A percentile compares a stretch with the other conserved stretches of the same genome.
Evolutionary conservation across 2,113 vertebrate genomes (phyloP).

Genomic region (Suricata suricatta): DNA sequence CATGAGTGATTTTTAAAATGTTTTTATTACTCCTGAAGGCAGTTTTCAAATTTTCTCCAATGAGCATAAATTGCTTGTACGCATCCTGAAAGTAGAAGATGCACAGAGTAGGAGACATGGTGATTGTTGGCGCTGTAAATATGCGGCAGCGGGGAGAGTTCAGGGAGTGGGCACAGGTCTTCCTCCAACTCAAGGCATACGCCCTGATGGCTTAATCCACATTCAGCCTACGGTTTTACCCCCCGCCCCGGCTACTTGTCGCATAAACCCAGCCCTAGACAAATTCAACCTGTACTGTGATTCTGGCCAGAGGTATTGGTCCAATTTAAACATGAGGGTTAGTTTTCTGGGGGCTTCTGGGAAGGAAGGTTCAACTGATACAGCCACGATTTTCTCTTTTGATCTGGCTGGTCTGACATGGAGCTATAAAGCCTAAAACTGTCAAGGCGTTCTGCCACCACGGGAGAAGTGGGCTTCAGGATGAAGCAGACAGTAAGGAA

Average conservation of each 20-base stretch:
- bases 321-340: background rate
- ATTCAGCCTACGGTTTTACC: background rate
- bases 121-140: background rate
- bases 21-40: background rate
- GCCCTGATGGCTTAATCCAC: background rate
- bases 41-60: conserved; percentile 10
- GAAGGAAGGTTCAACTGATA: background rate
- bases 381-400: background rate
- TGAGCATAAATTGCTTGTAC: background rate
- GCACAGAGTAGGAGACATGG: background rate
- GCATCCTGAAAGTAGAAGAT: background rate
- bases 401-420: background rate
- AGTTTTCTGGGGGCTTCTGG: background rate
- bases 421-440: background rate
- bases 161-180: no score
- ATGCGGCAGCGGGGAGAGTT: fast-evolving
- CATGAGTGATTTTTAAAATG: background rate
- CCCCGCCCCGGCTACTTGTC: background rate
- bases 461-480: background rate
- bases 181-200: background rate
- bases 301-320: background rate
- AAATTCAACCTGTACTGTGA: background rate
- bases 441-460: background rate
- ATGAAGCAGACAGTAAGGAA: background rate
- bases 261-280: background rate